These are phyloP conservation scores for Microtus richardsoni DNA, from an alignment of 2,113 vertebrate species.

Conservation along the genomic window DNA sequence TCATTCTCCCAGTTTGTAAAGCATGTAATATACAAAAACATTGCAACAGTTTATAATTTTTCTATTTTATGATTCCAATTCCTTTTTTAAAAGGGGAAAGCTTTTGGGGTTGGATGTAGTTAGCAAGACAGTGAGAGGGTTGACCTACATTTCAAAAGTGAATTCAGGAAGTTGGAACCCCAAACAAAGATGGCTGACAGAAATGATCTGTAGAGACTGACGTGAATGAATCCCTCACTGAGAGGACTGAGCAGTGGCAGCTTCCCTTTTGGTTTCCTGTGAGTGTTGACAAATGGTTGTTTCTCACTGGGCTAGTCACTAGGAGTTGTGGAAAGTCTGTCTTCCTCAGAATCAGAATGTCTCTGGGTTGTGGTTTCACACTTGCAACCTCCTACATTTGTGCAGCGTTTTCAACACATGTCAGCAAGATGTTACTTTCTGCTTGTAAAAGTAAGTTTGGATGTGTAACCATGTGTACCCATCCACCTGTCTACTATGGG, in stretches of 20 bases:
- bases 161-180: not conserved
- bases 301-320: not conserved
- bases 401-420: not conserved
- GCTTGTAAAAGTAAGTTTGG: conserved; percentile 47
- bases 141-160: conserved; percentile 3
- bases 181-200: not conserved
- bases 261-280: conserved; percentile 7
- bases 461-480: not conserved
- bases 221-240: not conserved
- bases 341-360: not conserved
- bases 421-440: conserved; percentile 17
- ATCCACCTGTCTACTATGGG: too few species aligned
- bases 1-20: conserved; percentile 10
- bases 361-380: conserved; percentile 42
- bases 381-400: not conserved
- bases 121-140: not conserved
- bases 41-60: not conserved
- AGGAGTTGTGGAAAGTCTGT: not conserved
- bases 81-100: not conserved
- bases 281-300: not conserved
- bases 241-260: not conserved
- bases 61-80: not conserved
- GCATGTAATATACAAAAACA: not conserved
- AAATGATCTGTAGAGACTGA: not conserved
- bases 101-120: not conserved